Percentiles rank a stretch among this genome's conserved stretches.
Conservation (phyloP, 2,113 vertebrate genomes). For the Rallus limicola region DNA sequence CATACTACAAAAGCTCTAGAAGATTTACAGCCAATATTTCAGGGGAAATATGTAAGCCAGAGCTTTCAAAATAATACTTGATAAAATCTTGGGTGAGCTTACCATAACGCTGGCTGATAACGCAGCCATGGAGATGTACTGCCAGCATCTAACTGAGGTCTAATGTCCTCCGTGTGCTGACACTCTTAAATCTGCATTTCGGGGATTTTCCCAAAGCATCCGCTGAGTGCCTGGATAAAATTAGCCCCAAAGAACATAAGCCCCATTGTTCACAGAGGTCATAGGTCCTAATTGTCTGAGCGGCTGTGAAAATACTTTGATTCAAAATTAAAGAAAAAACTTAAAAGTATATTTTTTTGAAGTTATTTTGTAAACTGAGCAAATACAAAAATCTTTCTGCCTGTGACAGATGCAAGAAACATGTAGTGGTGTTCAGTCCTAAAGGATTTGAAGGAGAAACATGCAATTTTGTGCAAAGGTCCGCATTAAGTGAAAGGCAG, state of each 20-base stretch:
- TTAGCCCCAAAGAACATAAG: neutral
- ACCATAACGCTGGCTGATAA: neutral
- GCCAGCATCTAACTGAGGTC: neutral
- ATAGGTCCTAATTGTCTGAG: neutral
- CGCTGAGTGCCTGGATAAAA: neutral
- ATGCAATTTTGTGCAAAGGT: neutral
- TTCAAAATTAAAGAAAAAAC: neutral
- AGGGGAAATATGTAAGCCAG: neutral
- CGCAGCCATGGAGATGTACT: neutral
- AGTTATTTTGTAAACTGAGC: neutral
- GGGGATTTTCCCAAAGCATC: neutral
- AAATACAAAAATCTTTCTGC: neutral
- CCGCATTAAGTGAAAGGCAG: neutral
- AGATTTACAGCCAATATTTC: neutral
- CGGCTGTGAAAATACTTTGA: fast-evolving
- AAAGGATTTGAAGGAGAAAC: neutral
- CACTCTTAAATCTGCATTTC: neutral
- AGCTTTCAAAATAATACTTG: neutral
- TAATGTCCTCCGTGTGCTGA: neutral
- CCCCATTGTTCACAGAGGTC: neutral
- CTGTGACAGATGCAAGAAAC: neutral
- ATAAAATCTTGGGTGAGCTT: slow-evolving; percentile 14
- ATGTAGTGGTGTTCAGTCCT: neutral
- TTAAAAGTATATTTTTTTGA: neutral
- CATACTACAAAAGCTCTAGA: neutral